A percentile compares a stretch with the other conserved stretches of the same genome.
Evolutionary conservation across 2,113 vertebrate species (phyloP).

Genomic region (human): DNA sequence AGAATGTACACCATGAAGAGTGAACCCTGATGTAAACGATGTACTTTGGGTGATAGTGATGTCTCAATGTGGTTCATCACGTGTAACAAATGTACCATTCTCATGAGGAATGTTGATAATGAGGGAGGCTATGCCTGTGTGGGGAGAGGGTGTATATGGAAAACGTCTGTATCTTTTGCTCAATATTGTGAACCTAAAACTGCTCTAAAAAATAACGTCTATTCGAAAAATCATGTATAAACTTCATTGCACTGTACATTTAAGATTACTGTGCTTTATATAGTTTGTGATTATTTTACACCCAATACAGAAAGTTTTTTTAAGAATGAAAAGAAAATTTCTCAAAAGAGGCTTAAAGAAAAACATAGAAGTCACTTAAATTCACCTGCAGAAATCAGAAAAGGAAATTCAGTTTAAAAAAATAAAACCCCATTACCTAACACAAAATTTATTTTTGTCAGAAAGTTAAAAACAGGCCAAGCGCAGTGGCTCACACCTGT

Average conservation of each 20-base stretch:
- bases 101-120: background rate
- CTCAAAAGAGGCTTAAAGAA: background rate
- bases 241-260: background rate
- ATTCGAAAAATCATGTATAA: background rate
- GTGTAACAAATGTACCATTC: background rate
- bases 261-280: background rate
- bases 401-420: background rate
- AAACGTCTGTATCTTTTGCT: background rate
- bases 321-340: background rate
- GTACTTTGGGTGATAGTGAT: background rate
- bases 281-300: background rate
- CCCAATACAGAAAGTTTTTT: background rate
- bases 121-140: background rate
- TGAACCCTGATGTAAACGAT: background rate
- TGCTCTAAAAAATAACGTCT: background rate
- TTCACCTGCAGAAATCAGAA: background rate
- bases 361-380: slow-evolving; percentile 10
- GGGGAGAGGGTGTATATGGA: background rate
- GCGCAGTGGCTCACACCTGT: too few relatives aligned
- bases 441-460: slow-evolving; percentile 7
- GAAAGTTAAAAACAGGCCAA: background rate
- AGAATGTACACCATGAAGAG: background rate
- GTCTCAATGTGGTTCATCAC: background rate
- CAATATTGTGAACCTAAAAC: background rate
- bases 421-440: slow-evolving; percentile 23